Conservation (phyloP, 2,888 invertebrate species). For the Pachydiplax longipennis region DNA sequence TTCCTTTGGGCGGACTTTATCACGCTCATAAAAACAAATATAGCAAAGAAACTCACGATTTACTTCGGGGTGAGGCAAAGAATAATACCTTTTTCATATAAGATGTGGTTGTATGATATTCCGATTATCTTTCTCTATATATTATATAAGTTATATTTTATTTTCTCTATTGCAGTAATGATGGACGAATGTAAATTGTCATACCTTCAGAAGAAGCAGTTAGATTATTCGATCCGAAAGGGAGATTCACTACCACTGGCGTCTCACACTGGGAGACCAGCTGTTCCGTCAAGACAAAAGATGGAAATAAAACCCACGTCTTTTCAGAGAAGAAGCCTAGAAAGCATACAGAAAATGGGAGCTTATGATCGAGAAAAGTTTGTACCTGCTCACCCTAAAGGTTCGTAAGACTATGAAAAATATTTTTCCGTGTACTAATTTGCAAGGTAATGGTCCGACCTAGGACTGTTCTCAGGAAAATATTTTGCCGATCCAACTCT, state of each 20-base stretch:
- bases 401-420: neutral
- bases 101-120: too few relatives aligned
- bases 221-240: neutral
- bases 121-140: too few relatives aligned
- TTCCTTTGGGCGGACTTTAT: slow-evolving; percentile 14
- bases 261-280: neutral
- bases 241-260: neutral
- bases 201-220: slow-evolving; percentile 11
- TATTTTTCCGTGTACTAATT: too few relatives aligned
- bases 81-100: neutral
- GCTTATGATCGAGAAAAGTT: slow-evolving; percentile 10
- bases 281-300: neutral
- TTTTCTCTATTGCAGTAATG: neutral
- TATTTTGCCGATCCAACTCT: neutral
- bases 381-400: neutral
- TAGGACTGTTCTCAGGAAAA: neutral
- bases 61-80: neutral
- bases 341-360: neutral
- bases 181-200: slow-evolving; percentile 29
- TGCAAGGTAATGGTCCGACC: neutral
- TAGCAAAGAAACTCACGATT: slow-evolving; percentile 20
- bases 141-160: neutral
- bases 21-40: slow-evolving; percentile 26
- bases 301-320: neutral
- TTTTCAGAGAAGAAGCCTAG: neutral